Evolutionary conservation across 2,888 invertebrate genomes (phyloP), one percentile per base, ranked within the genome.

Genomic region (Synanthedon formicaeformis): DNA sequence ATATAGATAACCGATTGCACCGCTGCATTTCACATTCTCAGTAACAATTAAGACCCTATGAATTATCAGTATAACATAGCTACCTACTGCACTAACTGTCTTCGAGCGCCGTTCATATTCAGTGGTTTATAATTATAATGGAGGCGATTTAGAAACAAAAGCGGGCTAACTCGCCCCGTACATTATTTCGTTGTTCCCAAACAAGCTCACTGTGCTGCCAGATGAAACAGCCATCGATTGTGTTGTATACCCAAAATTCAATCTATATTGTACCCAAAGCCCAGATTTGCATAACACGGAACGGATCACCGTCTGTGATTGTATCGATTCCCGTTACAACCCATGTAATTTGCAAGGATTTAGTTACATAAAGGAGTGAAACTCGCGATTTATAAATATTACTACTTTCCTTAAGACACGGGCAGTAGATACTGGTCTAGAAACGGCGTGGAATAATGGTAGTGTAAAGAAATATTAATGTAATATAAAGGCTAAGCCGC

Each of bases 241-340:
- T 76, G 79, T 74, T 77, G 27, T 34, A 77, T 71, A 73, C 64
- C 67, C 67, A 23, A 45, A 45, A 14, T 14, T 13, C 45, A n/a
- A 45, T 45, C 14, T 45, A 14, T 45, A 45, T 45, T 45, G 45
- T 71, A 73, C 63, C 67, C 67, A 23, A 80, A 83, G 73, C 81
- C 72, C 63, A 75, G 78, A 83, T 85, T 85, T 83, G 75, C 84
- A 84, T 84, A 81, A 83, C 82, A 81, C 69, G 72, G 63, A 63
- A 69, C 63, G 78, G 81, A 84, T 83, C 79, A 83, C 78, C 73
- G 78, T 71, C 71, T 76, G 70, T 78, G 81, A 83, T 84, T 83
- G 83, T 81, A 80, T 81, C 79, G 71, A 72, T 71, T 75, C 71
- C 75, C 71, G 78, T 34, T 73, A 75, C 80, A 78, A 79, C 67